These are phyloP conservation scores for Oeneis ivallda DNA, from an alignment of 2,888 invertebrate species.

Conservation along the genomic window DNA sequence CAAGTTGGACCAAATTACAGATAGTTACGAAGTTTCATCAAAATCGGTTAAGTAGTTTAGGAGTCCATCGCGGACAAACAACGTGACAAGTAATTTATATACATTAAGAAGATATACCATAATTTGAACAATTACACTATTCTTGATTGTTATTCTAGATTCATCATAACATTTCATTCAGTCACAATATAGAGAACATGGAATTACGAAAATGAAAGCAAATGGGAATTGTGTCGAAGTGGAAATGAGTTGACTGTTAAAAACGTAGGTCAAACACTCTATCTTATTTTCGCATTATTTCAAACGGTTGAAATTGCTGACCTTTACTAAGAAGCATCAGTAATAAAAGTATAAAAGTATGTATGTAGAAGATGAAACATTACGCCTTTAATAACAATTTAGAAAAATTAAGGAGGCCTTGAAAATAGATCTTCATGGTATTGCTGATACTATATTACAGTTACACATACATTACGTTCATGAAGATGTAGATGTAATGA, in stretches of 20 bases:
- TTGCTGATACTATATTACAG: not conserved
- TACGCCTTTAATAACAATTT: not conserved
- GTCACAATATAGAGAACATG: not conserved
- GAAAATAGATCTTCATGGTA: not conserved
- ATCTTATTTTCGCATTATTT: no score
- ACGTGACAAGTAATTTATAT: no score
- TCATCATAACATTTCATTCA: not conserved
- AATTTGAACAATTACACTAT: no score
- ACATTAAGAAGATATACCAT: no score
- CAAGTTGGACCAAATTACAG: no score
- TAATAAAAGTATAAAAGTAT: not conserved
- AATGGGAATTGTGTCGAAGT: no score
- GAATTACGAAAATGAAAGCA: not conserved
- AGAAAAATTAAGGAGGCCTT: not conserved
- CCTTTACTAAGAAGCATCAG: not conserved
- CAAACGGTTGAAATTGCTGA: not conserved
- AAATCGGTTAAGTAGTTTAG: no score
- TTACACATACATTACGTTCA: not conserved
- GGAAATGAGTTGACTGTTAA: no score
- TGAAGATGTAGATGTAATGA: constrained; percentile 18
- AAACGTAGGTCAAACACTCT: no score
- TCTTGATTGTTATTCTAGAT: not conserved
- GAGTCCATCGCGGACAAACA: no score
- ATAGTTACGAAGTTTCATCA: no score
- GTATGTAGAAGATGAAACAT: not conserved